A percentile compares a stretch with the other conserved stretches of the same genome.
Evolutionary conservation across 2,888 invertebrate genomes (phyloP).

Genomic region (Harpalus rubripes): DNA sequence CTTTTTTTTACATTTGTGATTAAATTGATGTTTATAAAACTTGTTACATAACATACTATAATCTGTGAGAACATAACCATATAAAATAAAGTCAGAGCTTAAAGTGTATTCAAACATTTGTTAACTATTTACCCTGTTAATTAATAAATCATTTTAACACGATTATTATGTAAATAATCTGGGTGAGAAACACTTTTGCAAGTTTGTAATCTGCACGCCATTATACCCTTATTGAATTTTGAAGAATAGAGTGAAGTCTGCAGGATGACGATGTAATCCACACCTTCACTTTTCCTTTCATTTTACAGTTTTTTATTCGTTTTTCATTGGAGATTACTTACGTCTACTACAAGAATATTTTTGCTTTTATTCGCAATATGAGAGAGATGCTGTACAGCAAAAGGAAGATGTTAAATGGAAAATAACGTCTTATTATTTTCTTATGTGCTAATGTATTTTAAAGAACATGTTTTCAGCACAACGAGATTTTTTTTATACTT

Average conservation of each 20-base stretch:
- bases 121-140: slow-evolving; percentile 18
- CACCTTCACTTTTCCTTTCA: slow-evolving; percentile 36
- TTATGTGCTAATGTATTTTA: neutral
- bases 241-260: neutral
- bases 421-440: neutral
- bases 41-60: too few relatives aligned
- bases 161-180: slow-evolving; percentile 36
- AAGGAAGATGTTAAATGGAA: neutral
- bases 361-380: slow-evolving; percentile 13
- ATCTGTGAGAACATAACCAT: neutral
- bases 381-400: neutral
- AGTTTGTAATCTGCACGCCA: slow-evolving; percentile 19
- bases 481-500: too few relatives aligned
- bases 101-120: slow-evolving; percentile 19
- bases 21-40: too few relatives aligned
- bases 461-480: neutral
- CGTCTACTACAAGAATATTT: slow-evolving; percentile 1
- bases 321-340: slow-evolving; percentile 25
- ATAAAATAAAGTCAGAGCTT: neutral
- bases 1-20: too few relatives aligned
- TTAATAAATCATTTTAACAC: slow-evolving; percentile 42
- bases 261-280: slow-evolving; percentile 16
- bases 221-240: slow-evolving; percentile 10
- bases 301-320: slow-evolving; percentile 18
- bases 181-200: slow-evolving; percentile 29